Evolutionary conservation across 1,140 invertebrate genomes (phyloP), one percentile per base, ranked within the genome.

Genomic region (Pogonomyrmex barbatus): DNA sequence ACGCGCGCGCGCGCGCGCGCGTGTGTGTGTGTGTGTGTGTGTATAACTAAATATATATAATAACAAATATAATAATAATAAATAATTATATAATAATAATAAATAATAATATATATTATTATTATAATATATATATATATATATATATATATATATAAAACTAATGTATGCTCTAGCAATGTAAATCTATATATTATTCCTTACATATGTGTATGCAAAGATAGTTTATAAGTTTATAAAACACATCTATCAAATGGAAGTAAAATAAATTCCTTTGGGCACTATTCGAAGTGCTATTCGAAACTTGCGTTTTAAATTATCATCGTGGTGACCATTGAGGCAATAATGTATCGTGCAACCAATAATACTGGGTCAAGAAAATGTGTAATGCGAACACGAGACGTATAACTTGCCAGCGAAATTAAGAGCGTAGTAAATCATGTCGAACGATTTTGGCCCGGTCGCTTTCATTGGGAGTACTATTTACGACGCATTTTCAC

Each of bases 381-480:
- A 45, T 60, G 36, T 54, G 67, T 73, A 60, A 47, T 54, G 33
- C 67, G 45, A 67, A 42, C 50, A 56, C 68, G 12, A 60, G n/a
- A 5, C 24, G 42, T 50, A 67, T 54, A 67, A 60, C 68, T 75
- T 33, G 68, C 3, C 12, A 42, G 42, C n/a, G 42, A 60, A 83
- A 83, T 83, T 83, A 83, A 83, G 47, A 83, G 67, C 54, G 39
- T 54, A 67, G 45, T 83, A 83, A 83, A 83, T 83, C 68, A 83
- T 83, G 54, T 83, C 79, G 54, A 75, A 75, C 30, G 12, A 33
- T 83, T 75, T 83, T 30, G 54, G 33, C 36, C 39, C 50, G 52
- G 78, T 45, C 52, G 65, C 52, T 82, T 71, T 82, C 78, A 70
- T 81, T 71, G 65, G 65, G 10, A 47, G 24, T 10, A 30, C 52